Conservation (phyloP, 2,113 vertebrate genomes). For the Uropsilus gracilis region DNA sequence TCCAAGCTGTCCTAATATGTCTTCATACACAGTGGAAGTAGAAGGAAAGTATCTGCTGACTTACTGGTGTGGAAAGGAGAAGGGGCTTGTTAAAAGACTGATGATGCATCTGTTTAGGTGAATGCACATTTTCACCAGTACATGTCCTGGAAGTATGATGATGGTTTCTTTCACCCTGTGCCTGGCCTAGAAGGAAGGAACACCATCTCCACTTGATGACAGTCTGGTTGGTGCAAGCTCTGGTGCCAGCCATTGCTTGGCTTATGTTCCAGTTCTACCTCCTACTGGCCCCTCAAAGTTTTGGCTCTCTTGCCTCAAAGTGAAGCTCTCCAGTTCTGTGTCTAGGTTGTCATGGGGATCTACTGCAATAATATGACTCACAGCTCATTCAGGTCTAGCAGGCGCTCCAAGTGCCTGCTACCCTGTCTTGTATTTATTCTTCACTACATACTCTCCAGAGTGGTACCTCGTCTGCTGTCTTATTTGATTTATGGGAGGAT, state of each 20-base stretch:
- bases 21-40: constrained; percentile 63
- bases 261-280: background rate
- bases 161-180: background rate
- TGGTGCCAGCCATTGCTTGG: background rate
- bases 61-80: constrained; percentile 40
- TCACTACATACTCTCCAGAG: background rate
- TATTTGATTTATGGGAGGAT: background rate
- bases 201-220: background rate
- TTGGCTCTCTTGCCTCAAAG: background rate
- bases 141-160: background rate
- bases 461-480: background rate
- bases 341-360: background rate
- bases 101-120: background rate
- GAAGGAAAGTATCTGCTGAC: constrained; percentile 63
- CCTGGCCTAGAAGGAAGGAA: background rate
- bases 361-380: background rate
- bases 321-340: background rate
- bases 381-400: background rate
- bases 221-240: background rate
- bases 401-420: background rate
- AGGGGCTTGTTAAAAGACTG: background rate
- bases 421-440: background rate
- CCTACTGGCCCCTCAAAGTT: background rate
- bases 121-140: background rate
- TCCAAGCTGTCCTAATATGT: constrained; percentile 67